Evolutionary conservation across 2,113 vertebrate genomes (phyloP).

Genomic region (Craseonycteris thonglongyai): DNA sequence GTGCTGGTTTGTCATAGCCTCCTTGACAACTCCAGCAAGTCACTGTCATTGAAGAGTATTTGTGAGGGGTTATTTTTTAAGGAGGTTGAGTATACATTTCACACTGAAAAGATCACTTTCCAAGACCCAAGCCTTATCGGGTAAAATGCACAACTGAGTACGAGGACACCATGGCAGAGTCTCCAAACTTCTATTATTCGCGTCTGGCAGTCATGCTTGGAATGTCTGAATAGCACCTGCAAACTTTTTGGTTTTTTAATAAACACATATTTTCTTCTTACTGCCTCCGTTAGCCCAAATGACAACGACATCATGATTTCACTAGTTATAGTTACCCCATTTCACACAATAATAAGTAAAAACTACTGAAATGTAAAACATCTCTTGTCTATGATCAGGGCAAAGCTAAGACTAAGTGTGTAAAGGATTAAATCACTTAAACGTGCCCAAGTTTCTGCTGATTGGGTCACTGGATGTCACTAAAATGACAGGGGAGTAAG

Average conservation of each 20-base stretch:
- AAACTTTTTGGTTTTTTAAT: neutral
- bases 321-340: no score
- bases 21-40: neutral
- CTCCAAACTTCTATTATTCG: neutral
- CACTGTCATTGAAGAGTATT: neutral
- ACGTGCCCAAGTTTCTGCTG: neutral
- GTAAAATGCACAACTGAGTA: neutral
- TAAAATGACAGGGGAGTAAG: neutral
- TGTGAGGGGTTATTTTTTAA: neutral
- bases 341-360: neutral
- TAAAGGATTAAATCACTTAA: neutral
- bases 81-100: neutral
- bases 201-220: neutral
- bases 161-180: neutral
- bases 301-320: neutral
- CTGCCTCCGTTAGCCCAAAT: neutral
- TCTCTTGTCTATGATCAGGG: neutral
- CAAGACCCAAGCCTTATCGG: neutral
- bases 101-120: neutral
- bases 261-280: neutral
- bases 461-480: neutral
- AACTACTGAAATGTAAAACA: neutral
- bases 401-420: neutral
- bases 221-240: neutral
- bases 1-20: neutral